Base-by-base conservation (phyloP, 2,113 vertebrate genomes). In the Tamias sibiricus region DNA sequence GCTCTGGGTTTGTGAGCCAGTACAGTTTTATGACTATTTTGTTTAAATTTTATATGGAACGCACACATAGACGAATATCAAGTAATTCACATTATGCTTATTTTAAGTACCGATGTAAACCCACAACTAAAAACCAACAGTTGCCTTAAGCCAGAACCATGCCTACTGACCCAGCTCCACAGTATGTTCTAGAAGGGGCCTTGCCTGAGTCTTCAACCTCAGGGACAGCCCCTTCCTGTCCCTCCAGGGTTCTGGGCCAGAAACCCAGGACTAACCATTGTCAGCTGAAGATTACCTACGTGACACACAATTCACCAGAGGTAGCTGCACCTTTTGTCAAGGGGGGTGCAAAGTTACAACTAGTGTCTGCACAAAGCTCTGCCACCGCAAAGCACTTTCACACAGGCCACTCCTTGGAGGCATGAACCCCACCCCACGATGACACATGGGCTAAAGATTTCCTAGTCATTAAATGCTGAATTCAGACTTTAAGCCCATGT, bases 11-110 rank as follows among this genome's bases (percentile, higher is more conserved):
- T 89, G 82, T 40, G 92, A 96, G 28, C 49, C 54, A 62, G 42
- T 2, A 42, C 66, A 77, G 14, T 66, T 98, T 86, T 85, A 69
- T 42, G 64, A 74, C 76, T 59, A 68, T 89, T 87, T 95, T 89
- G 28, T 80, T 94, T 92, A 80, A 32, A 22, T 77, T 40, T 93
- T 94, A 68, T 47, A 57, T 40, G 42, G 32, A 85, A 22, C 42
- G 59, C 17, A 22, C 44, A 26, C 64, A 62, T 6, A 47, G 22
- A 54, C 7, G 1, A 57, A 85, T 35, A 44, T 16, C 26, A 77
- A 80, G 49, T 35, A 62, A 74, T 57, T 71, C 37, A 9, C 4
- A 13, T 42, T 49, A 81, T 37, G 49, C 37, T 83, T 88, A 13
- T 81, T 92, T 95, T 87, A 94, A 93, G 32, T 52, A 93, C 72